phyloP scores from a whole-genome alignment of 2,797 vertebrate species.

The Bovichtus variegatus region DNA sequence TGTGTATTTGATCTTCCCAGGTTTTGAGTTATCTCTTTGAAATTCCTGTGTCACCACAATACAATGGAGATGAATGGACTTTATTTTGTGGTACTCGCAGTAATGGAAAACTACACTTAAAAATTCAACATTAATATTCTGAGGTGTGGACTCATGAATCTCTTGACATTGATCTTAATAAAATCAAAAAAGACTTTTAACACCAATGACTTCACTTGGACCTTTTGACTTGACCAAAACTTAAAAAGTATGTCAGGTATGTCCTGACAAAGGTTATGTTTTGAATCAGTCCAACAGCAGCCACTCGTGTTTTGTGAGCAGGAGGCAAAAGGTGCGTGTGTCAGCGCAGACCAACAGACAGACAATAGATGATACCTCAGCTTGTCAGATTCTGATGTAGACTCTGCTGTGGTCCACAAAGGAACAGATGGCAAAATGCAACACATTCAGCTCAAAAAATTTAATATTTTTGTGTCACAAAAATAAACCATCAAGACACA shows the following conservation, averaged over 20 bases:
- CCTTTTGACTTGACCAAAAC: background rate
- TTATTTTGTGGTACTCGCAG: background rate
- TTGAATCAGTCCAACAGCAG: no score
- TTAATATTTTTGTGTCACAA: background rate
- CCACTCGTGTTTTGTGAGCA: background rate
- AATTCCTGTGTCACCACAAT: background rate
- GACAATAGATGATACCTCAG: no score
- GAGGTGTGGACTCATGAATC: background rate
- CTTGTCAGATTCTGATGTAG: no score
- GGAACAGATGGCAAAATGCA: background rate
- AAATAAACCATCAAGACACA: background rate
- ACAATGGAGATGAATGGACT: background rate
- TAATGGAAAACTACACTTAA: no score
- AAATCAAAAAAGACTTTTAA: background rate
- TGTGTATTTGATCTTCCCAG: background rate
- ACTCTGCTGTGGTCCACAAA: background rate
- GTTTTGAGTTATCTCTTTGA: background rate
- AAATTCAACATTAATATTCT: background rate
- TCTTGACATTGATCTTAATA: background rate
- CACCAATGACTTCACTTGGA: background rate
- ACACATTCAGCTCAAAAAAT: background rate
- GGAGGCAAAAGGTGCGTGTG: background rate
- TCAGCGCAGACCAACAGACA: background rate
- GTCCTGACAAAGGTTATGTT: background rate
- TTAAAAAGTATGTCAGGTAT: background rate